Percentiles rank a stretch among this genome's conserved stretches.
Evolutionary conservation across 2,797 vertebrate species (phyloP).

Genomic region (Leucoraja ocellata): DNA sequence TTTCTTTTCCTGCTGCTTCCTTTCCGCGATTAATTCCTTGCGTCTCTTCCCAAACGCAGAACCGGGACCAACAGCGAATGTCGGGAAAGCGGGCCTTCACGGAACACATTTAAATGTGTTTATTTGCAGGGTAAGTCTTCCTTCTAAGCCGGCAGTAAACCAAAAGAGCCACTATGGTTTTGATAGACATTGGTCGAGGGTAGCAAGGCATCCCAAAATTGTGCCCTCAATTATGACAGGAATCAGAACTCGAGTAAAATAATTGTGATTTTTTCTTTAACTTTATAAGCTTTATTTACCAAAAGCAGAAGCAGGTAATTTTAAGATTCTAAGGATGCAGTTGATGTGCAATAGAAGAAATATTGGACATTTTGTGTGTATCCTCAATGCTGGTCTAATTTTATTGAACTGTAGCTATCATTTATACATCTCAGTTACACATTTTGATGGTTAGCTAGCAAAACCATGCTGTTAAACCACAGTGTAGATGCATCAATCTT

Average conservation of each 20-base stretch:
- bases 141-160: background rate
- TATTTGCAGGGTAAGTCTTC: constrained; percentile 22
- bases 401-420: background rate
- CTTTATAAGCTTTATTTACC: background rate
- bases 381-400: background rate
- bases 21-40: background rate
- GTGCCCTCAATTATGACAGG: background rate
- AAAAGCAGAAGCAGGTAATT: background rate
- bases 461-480: background rate
- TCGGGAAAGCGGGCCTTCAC: background rate
- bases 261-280: background rate
- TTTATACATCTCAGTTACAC: background rate
- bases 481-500: background rate
- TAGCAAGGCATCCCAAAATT: background rate
- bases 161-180: background rate
- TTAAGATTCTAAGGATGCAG: background rate
- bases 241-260: background rate
- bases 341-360: background rate
- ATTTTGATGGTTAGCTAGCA: background rate
- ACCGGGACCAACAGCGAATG: background rate
- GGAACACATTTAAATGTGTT: constrained; percentile 15
- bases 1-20: background rate
- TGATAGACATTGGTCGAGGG: background rate
- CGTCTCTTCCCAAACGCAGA: background rate
- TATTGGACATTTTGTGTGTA: background rate